Base-by-base conservation (phyloP, 2,113 vertebrate genomes). In the Balaeniceps rex region DNA sequence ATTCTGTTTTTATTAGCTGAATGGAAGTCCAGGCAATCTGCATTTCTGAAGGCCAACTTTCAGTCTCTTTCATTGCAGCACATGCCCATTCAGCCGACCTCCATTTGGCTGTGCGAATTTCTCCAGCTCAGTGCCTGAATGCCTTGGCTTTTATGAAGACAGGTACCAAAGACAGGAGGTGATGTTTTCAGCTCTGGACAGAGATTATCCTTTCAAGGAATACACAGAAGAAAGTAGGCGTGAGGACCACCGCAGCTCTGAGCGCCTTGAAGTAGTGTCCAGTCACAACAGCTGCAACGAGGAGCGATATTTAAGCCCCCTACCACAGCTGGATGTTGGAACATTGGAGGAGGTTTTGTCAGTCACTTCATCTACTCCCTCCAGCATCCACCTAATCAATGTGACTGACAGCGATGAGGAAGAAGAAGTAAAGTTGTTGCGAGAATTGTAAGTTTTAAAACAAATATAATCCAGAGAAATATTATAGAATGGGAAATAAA, bases 391-490 rank as follows among this genome's bases (percentile, higher is more conserved):
- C 68, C 94, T 96, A 58, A 91, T 98, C 91, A 98, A 98, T 47
- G 94, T 98, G 75, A 98, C 97, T 46, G 98, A 98, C 72, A 98
- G 96, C 5, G 97, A 98, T 1, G 90, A 98, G 18, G 97, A 98
- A 55, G 96, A 98, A 46, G 97, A 98, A 91, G 93, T 97, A 49
- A 98, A 98, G 96, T 96, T 98, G 78, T 97, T 98, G 78, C 97
- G 92, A 96, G 96, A 98, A 68, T 96, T 99, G 94, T 98, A 98
- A 96, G 97, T 97, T 94, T 96, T 40, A 76, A 96, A 91, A 66
- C 14, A 47, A 95, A 71, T 61, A 40, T 58, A 95, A 70, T 74
- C n/a, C 70, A 85, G 54, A 88, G 44, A 44, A 54, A 38, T 88
- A 51, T 25, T 82, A 15, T 31, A 87, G 91, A 96, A 78, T 63